Percentiles rank a stretch among this genome's conserved stretches.
Evolutionary conservation across 2,797 vertebrate genomes (phyloP).

Genomic region (Megaceryle alcyon): DNA sequence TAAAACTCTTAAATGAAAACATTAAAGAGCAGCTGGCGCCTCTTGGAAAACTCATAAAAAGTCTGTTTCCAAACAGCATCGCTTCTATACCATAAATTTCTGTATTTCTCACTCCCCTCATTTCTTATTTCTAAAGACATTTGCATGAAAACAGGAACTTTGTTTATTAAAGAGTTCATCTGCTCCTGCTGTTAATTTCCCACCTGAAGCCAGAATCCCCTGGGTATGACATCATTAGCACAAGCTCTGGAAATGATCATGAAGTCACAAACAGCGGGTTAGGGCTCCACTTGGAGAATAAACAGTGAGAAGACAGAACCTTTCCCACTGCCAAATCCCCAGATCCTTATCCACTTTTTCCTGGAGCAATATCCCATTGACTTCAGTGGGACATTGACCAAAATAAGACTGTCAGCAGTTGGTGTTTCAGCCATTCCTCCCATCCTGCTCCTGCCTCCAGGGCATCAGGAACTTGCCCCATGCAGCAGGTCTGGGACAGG

Average conservation of each 20-base stretch:
- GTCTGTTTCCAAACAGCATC: conserved; percentile 70
- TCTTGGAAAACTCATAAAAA: conserved; percentile 74
- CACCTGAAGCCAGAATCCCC: conserved; percentile 48
- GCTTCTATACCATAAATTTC: conserved; percentile 65
- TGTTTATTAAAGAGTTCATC: conserved; percentile 61
- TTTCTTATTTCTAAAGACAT: conserved; percentile 49
- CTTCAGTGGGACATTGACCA: conserved; percentile 15
- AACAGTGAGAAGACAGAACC: conserved; percentile 9
- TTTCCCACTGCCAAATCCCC: conserved; percentile 35
- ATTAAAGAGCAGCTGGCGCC: conserved; percentile 75
- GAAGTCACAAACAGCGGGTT: conserved; percentile 40
- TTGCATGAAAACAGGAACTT: conserved; percentile 68
- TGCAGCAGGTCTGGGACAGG: neutral
- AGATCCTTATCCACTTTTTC: conserved; percentile 54
- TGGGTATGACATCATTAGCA: neutral
- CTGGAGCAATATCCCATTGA: conserved; percentile 30
- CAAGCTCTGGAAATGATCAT: conserved; percentile 60
- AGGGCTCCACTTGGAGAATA: neutral
- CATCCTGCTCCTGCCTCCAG: neutral
- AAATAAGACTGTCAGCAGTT: conserved; percentile 20
- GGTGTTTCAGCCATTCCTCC: neutral
- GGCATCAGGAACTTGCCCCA: neutral
- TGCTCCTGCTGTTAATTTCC: conserved; percentile 60
- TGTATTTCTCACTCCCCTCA: conserved; percentile 32
- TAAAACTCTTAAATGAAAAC: conserved; percentile 73